A percentile compares a stretch with the other conserved stretches of the same genome.
Conservation (phyloP, 2,797 vertebrate genomes). For the Sarcophilus harrisii region DNA sequence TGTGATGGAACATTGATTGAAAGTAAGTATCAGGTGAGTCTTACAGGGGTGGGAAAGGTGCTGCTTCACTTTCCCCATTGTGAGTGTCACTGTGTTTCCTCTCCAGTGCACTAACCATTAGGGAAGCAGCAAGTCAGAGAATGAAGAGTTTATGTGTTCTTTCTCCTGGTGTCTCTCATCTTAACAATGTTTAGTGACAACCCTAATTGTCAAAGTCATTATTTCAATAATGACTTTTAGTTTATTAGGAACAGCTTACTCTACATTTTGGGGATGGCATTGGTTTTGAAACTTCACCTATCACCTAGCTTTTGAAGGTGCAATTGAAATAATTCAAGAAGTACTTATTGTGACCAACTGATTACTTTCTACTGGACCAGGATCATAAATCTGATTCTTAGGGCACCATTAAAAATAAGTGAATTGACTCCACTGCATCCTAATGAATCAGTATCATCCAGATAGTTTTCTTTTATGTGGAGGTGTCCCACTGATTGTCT, state of each 20-base stretch:
- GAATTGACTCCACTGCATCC: conserved; percentile 84
- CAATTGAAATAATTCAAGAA: conserved; percentile 66
- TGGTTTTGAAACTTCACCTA: not conserved
- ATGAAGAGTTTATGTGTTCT: not conserved
- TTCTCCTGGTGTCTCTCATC: not conserved
- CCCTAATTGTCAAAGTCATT: not conserved
- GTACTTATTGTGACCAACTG: not conserved
- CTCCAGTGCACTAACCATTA: not conserved
- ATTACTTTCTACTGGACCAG: not conserved
- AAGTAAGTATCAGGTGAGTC: not conserved
- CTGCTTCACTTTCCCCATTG: not conserved
- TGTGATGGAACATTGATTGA: not conserved
- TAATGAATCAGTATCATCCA: conserved; percentile 87
- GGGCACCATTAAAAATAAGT: not conserved
- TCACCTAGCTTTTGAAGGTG: not conserved
- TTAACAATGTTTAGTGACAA: not conserved
- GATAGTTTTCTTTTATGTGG: conserved; percentile 81
- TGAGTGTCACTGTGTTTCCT: not conserved
- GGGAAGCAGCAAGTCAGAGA: not conserved
- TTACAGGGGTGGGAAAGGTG: not conserved
- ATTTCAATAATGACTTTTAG: not conserved
- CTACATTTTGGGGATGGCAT: not conserved
- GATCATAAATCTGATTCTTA: conserved; percentile 79
- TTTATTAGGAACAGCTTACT: not conserved
- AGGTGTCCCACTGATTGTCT: conserved; percentile 86